Conservation (phyloP, 2,113 vertebrate species). For the Sylvietta virens region DNA sequence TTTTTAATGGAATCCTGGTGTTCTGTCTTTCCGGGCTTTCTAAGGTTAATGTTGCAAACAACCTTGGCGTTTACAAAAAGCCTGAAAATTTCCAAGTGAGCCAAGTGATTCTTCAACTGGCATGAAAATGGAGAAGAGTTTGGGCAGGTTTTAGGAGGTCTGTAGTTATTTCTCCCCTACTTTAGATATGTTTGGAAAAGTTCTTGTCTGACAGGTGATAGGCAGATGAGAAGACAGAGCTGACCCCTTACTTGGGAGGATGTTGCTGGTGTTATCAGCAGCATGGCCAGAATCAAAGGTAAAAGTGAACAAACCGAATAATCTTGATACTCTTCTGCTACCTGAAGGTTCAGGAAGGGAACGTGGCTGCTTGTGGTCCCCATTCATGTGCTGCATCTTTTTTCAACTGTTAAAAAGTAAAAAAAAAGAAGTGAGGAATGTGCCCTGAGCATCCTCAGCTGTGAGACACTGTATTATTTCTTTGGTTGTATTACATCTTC, state of each 20-base stretch:
- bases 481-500: not conserved
- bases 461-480: not conserved
- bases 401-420: not conserved
- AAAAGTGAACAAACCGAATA: not conserved
- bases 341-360: not conserved
- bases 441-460: not conserved
- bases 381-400: not conserved
- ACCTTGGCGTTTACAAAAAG: not conserved
- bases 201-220: not conserved
- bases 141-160: not conserved
- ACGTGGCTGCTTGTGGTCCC: not conserved
- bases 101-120: not conserved
- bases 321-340: not conserved
- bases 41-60: not conserved
- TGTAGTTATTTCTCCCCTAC: rapidly evolving
- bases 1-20: not conserved
- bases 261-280: not conserved
- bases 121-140: not conserved
- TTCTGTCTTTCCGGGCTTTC: not conserved
- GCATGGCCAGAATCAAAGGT: not conserved
- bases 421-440: not conserved
- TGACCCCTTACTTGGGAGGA: not conserved
- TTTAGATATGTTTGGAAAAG: not conserved
- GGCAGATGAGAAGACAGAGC: not conserved
- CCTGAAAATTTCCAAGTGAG: not conserved